Evolutionary conservation across 2,888 invertebrate genomes (phyloP).

Genomic region (Bembecia ichneumoniformis): DNA sequence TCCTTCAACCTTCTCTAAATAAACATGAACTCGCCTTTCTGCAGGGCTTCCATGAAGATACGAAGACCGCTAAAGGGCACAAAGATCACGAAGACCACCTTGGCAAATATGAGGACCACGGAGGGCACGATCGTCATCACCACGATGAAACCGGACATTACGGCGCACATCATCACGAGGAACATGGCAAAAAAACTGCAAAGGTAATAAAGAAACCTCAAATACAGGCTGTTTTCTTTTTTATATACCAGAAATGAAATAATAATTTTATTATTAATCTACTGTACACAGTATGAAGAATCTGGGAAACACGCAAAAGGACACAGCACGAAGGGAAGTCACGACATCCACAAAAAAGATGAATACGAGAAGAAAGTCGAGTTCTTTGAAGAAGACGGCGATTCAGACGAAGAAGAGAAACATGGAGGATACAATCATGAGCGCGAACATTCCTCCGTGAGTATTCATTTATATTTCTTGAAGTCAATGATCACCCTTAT

Average conservation of each 20-base stretch:
- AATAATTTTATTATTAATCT: too few species aligned
- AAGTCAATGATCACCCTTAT: not conserved
- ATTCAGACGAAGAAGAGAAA: conserved; percentile 76
- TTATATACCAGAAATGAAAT: too few species aligned
- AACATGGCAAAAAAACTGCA: conserved; percentile 77
- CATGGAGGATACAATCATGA: conserved; percentile 75
- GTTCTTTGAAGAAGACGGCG: conserved; percentile 82
- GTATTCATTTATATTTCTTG: conserved; percentile 4
- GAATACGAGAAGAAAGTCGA: conserved; percentile 83
- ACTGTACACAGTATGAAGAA: conserved; percentile 63
- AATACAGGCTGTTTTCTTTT: too few species aligned
- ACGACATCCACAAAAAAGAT: conserved; percentile 82
- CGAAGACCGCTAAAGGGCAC: conserved; percentile 76
- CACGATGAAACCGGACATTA: conserved; percentile 77
- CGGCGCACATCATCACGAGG: conserved; percentile 76
- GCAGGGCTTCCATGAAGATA: conserved; percentile 72
- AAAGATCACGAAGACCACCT: conserved; percentile 78
- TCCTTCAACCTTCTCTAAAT: not conserved
- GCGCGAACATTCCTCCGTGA: conserved; percentile 47
- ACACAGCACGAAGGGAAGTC: conserved; percentile 81
- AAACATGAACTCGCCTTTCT: conserved; percentile 1
- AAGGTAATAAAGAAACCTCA: conserved; percentile 31
- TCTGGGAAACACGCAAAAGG: conserved; percentile 80
- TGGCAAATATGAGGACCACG: conserved; percentile 75
- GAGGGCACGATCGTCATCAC: conserved; percentile 74